Percentiles rank a stretch among this genome's conserved stretches.
phyloP scores from a whole-genome alignment of 2,113 vertebrate species.

The Chamaea fasciata region DNA sequence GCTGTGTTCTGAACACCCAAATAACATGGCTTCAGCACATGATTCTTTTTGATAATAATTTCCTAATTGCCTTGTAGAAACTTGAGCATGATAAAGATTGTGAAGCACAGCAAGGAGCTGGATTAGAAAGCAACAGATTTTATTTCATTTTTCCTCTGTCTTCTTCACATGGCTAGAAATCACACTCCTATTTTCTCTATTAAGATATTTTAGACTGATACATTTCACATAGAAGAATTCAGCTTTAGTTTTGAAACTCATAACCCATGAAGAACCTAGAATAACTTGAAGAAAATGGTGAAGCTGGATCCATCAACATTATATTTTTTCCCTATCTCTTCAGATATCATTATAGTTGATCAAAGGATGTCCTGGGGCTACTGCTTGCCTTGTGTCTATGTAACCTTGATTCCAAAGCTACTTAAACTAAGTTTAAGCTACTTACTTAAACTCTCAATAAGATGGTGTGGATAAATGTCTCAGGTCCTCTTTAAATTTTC shows the following conservation, averaged over 20 bases:
- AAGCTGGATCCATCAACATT: background rate
- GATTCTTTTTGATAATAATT: background rate
- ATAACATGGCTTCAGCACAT: background rate
- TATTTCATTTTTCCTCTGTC: background rate
- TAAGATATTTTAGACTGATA: background rate
- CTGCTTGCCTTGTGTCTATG: background rate
- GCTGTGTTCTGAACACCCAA: background rate
- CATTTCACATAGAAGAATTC: background rate
- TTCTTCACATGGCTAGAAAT: background rate
- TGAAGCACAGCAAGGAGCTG: background rate
- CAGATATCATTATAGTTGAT: background rate
- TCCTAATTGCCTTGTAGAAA: background rate
- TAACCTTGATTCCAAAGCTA: background rate
- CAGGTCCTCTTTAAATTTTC: background rate
- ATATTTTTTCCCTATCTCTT: background rate
- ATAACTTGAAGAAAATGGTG: background rate
- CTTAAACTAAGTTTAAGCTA: too few relatives aligned
- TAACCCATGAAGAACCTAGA: background rate
- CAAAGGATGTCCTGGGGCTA: background rate
- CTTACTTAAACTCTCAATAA: background rate
- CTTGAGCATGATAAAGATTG: background rate
- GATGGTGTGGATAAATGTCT: background rate
- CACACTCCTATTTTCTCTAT: background rate
- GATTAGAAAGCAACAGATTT: background rate
- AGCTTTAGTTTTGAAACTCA: background rate